Base-by-base conservation (phyloP, 2,888 invertebrate genomes). In the Rhagonycha fulva region DNA sequence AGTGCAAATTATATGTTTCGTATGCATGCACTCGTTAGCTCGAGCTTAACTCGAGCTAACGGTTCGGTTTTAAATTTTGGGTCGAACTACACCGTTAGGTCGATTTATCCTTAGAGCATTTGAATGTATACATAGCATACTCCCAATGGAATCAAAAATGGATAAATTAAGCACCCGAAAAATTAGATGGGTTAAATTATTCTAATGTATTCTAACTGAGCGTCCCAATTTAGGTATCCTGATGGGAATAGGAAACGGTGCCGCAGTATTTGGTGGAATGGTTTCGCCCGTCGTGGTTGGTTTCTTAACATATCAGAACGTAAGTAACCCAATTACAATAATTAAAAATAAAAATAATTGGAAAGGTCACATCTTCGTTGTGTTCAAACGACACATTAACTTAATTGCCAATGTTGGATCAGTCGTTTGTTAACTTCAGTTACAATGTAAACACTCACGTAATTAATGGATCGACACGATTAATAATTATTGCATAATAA, bases 241-340 rank as follows among this genome's bases (percentile, higher is more conserved):
- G 11, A 28, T 78, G 62, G 78, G 78, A 30, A 71, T 75, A 14
- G 77, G 71, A 67, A 78, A 77, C 23, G 74, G 74, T 28, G 60
- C 71, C 4, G 77, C 73, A 1, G 78, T 74, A n/a, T 68, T 75
- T 11, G 72, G 72, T 19, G 76, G 77, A 19, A 72, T 75, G 28
- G 62, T 78, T 12, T 74, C 78, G 3, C 78, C 77, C 3, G 3
- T 68, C 26, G 71, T 77, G 19, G 92, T 93, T 24, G 93, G 92
- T 14, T 84, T 89, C 70, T 84, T 93, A 9, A 93, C 93, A 0
- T 89, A 90, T 72, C 88, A 90, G 81, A 92, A 93, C 84, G 93
- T 93, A 86, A 90, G 91, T 89, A 71, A 11, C 10, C 62, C 14
- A 19, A 62, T 62, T 62, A 32, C 12, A 32, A 19, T 19, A 19